Evolutionary conservation across 35 echinoderm and acorn worm species (phyloP), one percentile per base, ranked within the genome.

Genomic region (Holothuria glaberrima): DNA sequence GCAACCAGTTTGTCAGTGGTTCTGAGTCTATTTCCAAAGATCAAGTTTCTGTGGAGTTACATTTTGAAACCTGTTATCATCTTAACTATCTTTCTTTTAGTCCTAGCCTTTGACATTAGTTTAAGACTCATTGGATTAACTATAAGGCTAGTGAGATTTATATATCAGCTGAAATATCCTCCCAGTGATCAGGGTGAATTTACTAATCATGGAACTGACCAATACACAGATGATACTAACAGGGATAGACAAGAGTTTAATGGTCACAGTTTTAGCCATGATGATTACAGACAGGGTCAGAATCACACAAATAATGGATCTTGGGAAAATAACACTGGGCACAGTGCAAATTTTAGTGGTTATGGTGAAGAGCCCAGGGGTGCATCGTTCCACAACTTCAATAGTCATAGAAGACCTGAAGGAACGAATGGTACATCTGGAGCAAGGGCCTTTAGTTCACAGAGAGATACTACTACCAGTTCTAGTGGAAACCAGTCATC

Each of bases 21-120:
- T 20, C 22, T 75, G 12, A 18, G 12, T 33, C 25, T 26, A 33
- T n/a, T 69, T 12, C 22, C 20, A 3, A 14, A 38, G 28, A n/a
- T 75, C 31, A 75, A 41, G 44, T 41, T 31, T 45, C 44, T 75
- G 22, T 75, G 71, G 71, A 14, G 26, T 21, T 75, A 75, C 44
- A 21, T 75, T 22, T 38, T 75, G 71, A 75, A 75, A 75, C 71
- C 71, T 18, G 19, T 21, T 19, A 18, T 31, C 0, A 19, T 75
- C 33, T 14, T 75, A 45, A 17, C 33, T 44, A 0, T 75, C 20
- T 38, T 31, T 45, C 9, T 38, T 6, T 2, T 75, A 21, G 5
- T 14, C 13, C 16, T 75, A 20, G 33, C 24, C 44, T 7, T 36
- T 32, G 1, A 1, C 6, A 10, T 17, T 9, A 6, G 0, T n/a